A percentile compares a stretch with the other conserved stretches of the same genome.
Conservation (phyloP, 2,888 invertebrate species). For the Pachycephus smyrnensis region DNA sequence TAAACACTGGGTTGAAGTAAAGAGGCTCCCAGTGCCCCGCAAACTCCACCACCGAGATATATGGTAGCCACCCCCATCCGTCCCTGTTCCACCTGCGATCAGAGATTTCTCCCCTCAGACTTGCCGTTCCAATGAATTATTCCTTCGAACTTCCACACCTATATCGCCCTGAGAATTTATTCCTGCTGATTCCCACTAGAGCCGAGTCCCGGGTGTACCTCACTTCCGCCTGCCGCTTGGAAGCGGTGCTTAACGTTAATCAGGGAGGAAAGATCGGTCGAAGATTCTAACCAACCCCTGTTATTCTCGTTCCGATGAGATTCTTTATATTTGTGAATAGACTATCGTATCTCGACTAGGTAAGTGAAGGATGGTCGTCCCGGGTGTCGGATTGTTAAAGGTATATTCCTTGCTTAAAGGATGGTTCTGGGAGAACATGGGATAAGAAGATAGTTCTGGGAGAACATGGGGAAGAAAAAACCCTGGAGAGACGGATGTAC, state of each 20-base stretch:
- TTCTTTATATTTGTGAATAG: background rate
- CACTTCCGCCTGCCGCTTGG: background rate
- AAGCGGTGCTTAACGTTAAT: conserved; percentile 3
- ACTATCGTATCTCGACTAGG: background rate
- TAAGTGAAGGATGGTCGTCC: background rate
- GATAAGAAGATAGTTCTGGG: background rate
- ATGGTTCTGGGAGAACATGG: background rate
- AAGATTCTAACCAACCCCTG: background rate
- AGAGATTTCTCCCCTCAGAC: conserved; percentile 14
- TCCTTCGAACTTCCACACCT: conserved; percentile 5
- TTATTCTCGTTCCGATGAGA: background rate
- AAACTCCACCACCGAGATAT: conserved; percentile 81
- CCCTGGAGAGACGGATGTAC: background rate
- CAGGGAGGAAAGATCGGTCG: background rate
- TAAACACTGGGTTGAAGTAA: conserved; percentile 80
- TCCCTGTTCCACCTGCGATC: conserved; percentile 77
- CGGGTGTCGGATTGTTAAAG: background rate
- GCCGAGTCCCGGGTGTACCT: background rate
- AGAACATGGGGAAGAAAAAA: background rate
- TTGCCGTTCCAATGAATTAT: conserved; percentile 1
- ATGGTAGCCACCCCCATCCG: conserved; percentile 77
- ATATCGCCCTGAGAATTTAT: conserved; percentile 2
- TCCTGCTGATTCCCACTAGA: background rate
- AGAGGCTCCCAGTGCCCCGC: conserved; percentile 81
- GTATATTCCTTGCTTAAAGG: background rate